A percentile compares a stretch with the other conserved stretches of the same genome.
phyloP scores from a whole-genome alignment of 2,113 vertebrate species.

The Chiloscyllium plagiosum region DNA sequence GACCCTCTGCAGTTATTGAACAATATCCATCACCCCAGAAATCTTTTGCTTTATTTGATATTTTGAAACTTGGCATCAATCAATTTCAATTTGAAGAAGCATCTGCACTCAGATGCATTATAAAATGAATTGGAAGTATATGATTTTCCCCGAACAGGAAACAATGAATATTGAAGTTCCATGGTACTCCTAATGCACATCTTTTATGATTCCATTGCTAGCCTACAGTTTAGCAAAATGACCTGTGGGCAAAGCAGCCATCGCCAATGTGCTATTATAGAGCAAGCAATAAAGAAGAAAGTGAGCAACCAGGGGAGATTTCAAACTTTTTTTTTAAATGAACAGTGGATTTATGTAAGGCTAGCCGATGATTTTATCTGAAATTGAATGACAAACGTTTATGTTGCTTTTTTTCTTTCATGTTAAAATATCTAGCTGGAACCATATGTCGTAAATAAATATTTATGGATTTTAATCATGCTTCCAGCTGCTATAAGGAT shows the following conservation, averaged over 20 bases:
- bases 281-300: background rate
- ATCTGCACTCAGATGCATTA: constrained; percentile 15
- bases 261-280: no score
- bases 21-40: background rate
- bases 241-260: background rate
- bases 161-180: background rate
- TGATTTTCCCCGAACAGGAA: background rate
- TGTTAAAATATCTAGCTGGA: background rate
- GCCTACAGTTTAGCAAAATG: background rate
- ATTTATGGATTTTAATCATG: background rate
- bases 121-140: background rate
- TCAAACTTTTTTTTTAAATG: background rate
- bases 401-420: background rate
- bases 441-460: background rate
- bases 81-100: background rate
- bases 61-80: no score
- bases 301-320: background rate
- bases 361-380: background rate
- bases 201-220: background rate
- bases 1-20: background rate
- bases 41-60: background rate
- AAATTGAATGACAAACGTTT: background rate
- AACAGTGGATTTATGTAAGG: background rate
- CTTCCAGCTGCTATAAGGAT: background rate
- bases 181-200: background rate